These are phyloP conservation scores for Macropis europaea DNA, from an alignment of 2,888 invertebrate species.

Conservation along the genomic window DNA sequence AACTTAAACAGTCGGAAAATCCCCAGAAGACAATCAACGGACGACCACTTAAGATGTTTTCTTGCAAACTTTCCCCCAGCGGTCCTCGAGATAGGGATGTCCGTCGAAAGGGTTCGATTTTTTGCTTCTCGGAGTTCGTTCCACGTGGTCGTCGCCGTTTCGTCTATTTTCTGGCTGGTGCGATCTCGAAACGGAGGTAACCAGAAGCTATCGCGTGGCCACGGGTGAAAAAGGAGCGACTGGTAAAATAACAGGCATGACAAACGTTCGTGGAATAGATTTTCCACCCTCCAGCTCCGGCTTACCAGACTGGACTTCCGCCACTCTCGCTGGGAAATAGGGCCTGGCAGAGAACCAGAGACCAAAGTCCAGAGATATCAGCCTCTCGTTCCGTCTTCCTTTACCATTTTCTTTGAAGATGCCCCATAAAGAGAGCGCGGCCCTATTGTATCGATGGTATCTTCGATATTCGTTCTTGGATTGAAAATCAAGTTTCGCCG, in stretches of 20 bases:
- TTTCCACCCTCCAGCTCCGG: conserved; percentile 54
- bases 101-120: neutral
- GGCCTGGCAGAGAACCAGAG: conserved; percentile 46
- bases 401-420: conserved; percentile 36
- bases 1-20: conserved; percentile 46
- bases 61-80: conserved; percentile 44
- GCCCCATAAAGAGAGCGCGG: conserved; percentile 4
- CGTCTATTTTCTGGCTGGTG: neutral
- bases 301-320: conserved; percentile 74
- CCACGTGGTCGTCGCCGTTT: conserved; percentile 2
- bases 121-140: neutral
- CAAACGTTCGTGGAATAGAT: conserved; percentile 69
- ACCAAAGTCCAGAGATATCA: conserved; percentile 42
- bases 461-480: conserved; percentile 43
- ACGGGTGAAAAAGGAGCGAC: conserved; percentile 62
- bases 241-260: conserved; percentile 68
- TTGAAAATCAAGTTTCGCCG: conserved; percentile 44
- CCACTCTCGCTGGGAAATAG: conserved; percentile 57
- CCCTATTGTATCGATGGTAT: conserved; percentile 38
- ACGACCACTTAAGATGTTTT: conserved; percentile 47
- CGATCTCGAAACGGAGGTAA: conserved; percentile 34
- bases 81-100: too few relatives aligned
- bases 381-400: conserved; percentile 32
- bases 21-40: conserved; percentile 47
- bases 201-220: conserved; percentile 43